phyloP scores from a whole-genome alignment of 1,140 invertebrate genomes.

The Leptinotarsa undecemlineata region DNA sequence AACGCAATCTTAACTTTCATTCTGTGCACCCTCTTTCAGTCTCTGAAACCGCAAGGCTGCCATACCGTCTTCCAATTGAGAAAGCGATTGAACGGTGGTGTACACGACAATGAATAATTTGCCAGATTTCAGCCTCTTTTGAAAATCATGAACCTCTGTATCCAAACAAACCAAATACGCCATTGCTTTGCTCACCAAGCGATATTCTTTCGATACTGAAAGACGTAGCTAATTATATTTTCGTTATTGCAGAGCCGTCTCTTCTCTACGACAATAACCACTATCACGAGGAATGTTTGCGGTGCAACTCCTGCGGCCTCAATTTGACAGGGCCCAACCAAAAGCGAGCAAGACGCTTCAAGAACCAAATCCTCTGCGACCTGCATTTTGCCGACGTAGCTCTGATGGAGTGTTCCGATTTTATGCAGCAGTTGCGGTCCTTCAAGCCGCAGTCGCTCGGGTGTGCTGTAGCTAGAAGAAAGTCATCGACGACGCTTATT shows the following conservation, averaged over 20 bases:
- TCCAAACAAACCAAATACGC: too few species aligned
- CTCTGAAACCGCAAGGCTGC: too few species aligned
- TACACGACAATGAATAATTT: too few species aligned
- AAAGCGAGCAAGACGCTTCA: constrained; percentile 74
- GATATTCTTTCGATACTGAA: too few species aligned
- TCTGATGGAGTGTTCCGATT: constrained; percentile 94
- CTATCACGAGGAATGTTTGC: constrained; percentile 94
- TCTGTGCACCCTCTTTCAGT: too few species aligned
- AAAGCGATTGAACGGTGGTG: too few species aligned
- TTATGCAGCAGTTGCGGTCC: constrained; percentile 93
- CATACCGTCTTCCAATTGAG: too few species aligned
- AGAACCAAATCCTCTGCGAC: constrained; percentile 87
- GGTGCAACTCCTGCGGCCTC: constrained; percentile 90
- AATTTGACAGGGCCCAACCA: constrained; percentile 90
- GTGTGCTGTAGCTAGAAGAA: constrained; percentile 88
- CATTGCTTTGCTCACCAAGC: too few species aligned
- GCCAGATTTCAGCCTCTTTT: too few species aligned
- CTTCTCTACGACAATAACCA: constrained; percentile 91
- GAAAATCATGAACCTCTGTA: too few species aligned
- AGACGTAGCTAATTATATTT: not conserved
- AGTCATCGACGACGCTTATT: constrained; percentile 90
- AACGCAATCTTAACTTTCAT: too few species aligned
- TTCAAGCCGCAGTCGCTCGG: constrained; percentile 94
- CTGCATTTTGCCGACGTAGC: constrained; percentile 91
- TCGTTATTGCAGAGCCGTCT: constrained; percentile 75